Conservation (phyloP, 2,888 invertebrate species). For the Hesperia comma region DNA sequence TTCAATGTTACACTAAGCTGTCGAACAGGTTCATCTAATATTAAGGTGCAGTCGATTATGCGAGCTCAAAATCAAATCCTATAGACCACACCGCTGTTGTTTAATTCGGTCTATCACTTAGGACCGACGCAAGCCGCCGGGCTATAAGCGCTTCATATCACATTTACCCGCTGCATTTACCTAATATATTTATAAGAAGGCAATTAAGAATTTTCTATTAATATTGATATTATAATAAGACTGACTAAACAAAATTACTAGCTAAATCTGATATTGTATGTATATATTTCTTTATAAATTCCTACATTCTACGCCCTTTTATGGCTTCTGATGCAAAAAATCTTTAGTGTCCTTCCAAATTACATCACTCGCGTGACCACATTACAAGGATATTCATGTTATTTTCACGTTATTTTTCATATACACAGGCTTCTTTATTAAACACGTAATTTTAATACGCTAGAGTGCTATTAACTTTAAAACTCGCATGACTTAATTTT, state of each 20-base stretch:
- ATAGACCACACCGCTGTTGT: no score
- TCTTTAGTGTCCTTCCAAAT: slow-evolving; percentile 52
- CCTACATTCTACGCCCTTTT: slow-evolving; percentile 48
- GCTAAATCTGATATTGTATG: background rate
- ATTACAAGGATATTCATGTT: background rate
- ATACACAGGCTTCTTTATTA: background rate
- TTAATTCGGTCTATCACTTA: no score
- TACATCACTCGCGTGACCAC: slow-evolving; percentile 41
- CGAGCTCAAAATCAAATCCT: slow-evolving; percentile 39
- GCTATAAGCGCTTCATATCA: no score
- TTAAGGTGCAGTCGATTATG: slow-evolving; percentile 43
- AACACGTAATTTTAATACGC: slow-evolving; percentile 7
- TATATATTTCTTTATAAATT: background rate
- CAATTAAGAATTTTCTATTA: no score
- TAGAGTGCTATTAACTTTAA: background rate
- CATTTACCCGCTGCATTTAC: no score
- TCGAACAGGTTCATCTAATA: slow-evolving; percentile 46
- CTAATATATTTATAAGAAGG: no score
- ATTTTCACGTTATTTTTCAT: background rate
- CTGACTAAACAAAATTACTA: background rate
- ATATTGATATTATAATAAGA: no score
- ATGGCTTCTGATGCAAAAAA: slow-evolving; percentile 57
- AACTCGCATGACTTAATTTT: slow-evolving; percentile 7
- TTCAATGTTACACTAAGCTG: slow-evolving; percentile 30
- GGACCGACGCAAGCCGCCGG: no score